Conservation (phyloP, 1,140 invertebrate species). For the Nephotettix cincticeps region DNA sequence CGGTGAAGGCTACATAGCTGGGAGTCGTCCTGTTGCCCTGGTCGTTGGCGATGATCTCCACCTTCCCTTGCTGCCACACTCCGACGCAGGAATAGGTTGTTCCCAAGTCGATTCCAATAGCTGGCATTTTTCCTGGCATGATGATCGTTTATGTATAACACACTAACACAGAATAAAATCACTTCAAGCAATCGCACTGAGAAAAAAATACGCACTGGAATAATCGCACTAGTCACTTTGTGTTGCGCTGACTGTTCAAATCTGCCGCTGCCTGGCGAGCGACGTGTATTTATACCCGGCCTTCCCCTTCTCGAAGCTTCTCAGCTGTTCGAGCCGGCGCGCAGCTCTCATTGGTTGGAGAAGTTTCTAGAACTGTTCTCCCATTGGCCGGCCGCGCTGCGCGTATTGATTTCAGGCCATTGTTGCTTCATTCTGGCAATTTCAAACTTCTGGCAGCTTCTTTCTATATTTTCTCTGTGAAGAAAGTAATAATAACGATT, state of each 20-base stretch:
- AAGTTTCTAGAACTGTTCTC: constrained; percentile 4
- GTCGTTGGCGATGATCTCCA: too few relatives aligned
- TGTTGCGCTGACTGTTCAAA: neutral
- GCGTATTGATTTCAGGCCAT: too few relatives aligned
- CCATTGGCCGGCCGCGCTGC: constrained; percentile 1
- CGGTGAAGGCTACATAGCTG: constrained; percentile 87
- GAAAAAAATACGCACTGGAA: neutral
- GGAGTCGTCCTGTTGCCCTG: constrained; percentile 92
- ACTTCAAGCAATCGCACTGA: neutral
- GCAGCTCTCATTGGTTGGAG: neutral
- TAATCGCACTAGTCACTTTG: neutral
- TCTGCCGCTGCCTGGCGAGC: neutral
- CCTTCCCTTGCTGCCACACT: constrained; percentile 79
- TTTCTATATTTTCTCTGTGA: too few relatives aligned
- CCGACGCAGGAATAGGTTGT: constrained; percentile 74
- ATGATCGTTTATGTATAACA: too few relatives aligned
- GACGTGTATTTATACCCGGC: neutral
- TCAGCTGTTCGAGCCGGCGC: neutral
- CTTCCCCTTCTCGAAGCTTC: neutral
- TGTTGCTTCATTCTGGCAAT: too few relatives aligned
- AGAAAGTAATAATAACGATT: too few relatives aligned
- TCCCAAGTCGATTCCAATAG: constrained; percentile 48
- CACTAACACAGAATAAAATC: neutral
- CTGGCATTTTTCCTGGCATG: constrained; percentile 42
- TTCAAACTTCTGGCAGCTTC: too few relatives aligned